Evolutionary conservation across 2,888 invertebrate genomes (phyloP).

Genomic region (Polymixis flavicincta): DNA sequence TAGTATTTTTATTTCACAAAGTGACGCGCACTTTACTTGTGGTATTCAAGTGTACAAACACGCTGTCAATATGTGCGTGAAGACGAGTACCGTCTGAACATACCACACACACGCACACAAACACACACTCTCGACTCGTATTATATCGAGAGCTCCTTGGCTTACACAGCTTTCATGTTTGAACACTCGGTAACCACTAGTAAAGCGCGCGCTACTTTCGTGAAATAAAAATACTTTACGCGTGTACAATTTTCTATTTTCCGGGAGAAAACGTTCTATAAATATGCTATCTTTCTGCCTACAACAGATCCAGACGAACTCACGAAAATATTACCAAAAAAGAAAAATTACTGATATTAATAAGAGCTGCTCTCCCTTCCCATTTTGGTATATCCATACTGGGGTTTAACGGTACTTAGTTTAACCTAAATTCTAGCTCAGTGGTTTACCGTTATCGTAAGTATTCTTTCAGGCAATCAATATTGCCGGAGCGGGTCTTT

Average conservation of each 20-base stretch:
- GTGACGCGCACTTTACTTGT: too few relatives aligned
- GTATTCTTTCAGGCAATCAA: slow-evolving; percentile 41
- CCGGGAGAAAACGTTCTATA: background rate
- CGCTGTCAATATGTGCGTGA: background rate
- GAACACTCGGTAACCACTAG: background rate
- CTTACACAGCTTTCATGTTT: background rate
- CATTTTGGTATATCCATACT: slow-evolving; percentile 5
- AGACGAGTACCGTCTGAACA: too few relatives aligned
- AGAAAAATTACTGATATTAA: slow-evolving; percentile 29
- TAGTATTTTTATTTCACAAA: background rate
- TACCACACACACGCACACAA: background rate
- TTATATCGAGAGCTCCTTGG: background rate
- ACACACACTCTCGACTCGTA: too few relatives aligned
- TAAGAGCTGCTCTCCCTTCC: background rate
- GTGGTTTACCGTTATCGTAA: slow-evolving; percentile 10
- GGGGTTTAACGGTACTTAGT: slow-evolving; percentile 22
- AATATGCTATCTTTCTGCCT: background rate
- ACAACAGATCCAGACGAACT: background rate
- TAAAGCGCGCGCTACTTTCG: background rate
- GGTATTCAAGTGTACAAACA: background rate
- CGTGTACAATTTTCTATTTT: background rate
- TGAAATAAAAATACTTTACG: background rate
- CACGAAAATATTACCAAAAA: slow-evolving; percentile 4
- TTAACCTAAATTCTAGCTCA: slow-evolving; percentile 31
- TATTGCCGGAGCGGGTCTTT: slow-evolving; percentile 32